phyloP scores from a whole-genome alignment of 2,888 invertebrate genomes.

The Notocelia uddmanniana region DNA sequence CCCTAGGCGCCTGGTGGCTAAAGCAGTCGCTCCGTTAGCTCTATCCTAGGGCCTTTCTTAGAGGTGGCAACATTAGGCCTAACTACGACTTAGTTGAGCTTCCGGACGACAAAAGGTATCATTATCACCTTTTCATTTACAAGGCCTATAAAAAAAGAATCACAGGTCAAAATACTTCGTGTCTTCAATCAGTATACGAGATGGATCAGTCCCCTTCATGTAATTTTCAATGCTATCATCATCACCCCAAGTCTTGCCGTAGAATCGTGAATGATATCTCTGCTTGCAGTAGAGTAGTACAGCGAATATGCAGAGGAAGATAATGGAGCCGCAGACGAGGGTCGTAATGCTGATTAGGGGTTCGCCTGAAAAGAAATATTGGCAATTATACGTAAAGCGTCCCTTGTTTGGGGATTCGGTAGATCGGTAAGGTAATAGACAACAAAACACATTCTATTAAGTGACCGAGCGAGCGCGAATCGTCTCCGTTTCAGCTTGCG shows the following conservation, averaged over 20 bases:
- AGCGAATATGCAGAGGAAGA: constrained; percentile 20
- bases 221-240: constrained; percentile 24
- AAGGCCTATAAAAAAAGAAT: not conserved
- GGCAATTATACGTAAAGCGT: not conserved
- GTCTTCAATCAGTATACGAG: constrained; percentile 1
- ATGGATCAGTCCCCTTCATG: constrained; percentile 5
- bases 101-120: too few species aligned
- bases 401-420: not conserved
- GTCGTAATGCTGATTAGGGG: constrained; percentile 13
- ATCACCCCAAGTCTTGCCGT: constrained; percentile 28
- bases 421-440: not conserved
- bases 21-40: too few species aligned
- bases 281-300: constrained; percentile 26
- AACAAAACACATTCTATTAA: not conserved
- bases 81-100: too few species aligned
- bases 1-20: too few species aligned
- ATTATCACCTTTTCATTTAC: too few species aligned
- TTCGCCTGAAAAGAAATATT: constrained; percentile 19
- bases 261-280: constrained; percentile 18
- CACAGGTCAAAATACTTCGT: constrained; percentile 3
- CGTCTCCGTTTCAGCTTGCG: too few species aligned
- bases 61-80: too few species aligned
- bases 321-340: constrained; percentile 7
- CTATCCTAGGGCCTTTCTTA: too few species aligned
- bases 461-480: too few species aligned